Percentiles rank a stretch among this genome's conserved stretches.
phyloP scores from a whole-genome alignment of 2,888 invertebrate genomes.

The Timema cristinae region DNA sequence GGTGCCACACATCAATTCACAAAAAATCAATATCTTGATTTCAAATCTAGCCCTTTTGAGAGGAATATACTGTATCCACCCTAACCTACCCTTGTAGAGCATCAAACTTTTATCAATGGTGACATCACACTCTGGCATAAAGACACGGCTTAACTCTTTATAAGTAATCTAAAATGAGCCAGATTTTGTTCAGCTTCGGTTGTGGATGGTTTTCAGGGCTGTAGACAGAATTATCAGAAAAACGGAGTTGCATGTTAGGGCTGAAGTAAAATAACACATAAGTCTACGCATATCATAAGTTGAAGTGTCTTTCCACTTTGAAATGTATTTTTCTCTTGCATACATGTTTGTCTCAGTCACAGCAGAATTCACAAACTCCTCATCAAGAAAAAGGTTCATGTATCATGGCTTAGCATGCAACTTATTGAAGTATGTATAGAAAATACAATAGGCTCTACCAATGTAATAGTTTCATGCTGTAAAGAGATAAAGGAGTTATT shows the following conservation, averaged over 20 bases:
- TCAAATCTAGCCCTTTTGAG: conserved; percentile 5
- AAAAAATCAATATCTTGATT: background rate
- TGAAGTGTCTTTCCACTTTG: background rate
- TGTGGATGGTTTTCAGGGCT: background rate
- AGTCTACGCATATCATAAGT: background rate
- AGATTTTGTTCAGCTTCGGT: background rate
- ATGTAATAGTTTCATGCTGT: too few relatives aligned
- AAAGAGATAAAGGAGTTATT: too few relatives aligned
- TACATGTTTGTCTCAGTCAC: background rate
- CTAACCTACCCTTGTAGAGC: background rate
- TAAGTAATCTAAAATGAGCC: background rate
- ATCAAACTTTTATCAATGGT: background rate
- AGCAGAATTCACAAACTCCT: background rate
- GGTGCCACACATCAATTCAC: background rate
- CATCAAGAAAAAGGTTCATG: background rate
- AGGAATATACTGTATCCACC: background rate
- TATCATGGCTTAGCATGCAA: background rate
- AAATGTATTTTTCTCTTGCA: background rate
- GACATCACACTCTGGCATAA: background rate
- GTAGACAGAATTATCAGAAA: background rate
- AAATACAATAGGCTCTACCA: too few relatives aligned
- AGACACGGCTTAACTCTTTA: background rate
- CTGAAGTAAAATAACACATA: background rate
- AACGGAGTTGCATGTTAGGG: background rate
- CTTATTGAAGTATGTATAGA: too few relatives aligned